Percentiles rank a stretch among this genome's conserved stretches.
Evolutionary conservation across 2,888 invertebrate genomes (phyloP).

Genomic region (Alloplasta piceator): DNA sequence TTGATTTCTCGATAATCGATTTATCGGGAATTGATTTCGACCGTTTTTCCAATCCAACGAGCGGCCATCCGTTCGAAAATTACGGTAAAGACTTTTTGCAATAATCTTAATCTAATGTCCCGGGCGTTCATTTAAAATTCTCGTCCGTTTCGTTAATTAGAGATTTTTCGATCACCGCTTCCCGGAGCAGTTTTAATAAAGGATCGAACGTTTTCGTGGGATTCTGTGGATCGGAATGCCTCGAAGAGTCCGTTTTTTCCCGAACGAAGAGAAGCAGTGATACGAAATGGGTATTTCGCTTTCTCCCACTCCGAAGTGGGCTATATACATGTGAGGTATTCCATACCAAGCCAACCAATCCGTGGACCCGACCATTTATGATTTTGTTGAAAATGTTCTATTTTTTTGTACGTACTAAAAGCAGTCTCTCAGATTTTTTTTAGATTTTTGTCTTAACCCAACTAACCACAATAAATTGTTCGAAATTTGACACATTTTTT

Average conservation of each 20-base stretch:
- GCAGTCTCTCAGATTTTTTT: too few species aligned
- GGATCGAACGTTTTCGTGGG: slow-evolving; percentile 58
- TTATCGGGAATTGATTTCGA: neutral
- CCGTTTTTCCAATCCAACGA: neutral
- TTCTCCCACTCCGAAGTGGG: slow-evolving; percentile 18
- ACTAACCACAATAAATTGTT: too few species aligned
- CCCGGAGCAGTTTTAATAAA: slow-evolving; percentile 53
- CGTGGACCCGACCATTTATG: too few species aligned
- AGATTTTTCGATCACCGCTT: slow-evolving; percentile 47
- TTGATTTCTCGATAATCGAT: neutral
- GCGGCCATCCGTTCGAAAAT: neutral
- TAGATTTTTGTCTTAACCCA: too few species aligned
- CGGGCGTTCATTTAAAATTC: slow-evolving; percentile 13
- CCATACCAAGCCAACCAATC: too few species aligned
- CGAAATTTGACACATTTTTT: too few species aligned
- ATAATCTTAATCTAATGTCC: slow-evolving; percentile 37
- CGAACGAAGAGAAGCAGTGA: slow-evolving; percentile 35
- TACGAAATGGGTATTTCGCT: slow-evolving; percentile 20
- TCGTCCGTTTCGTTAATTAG: slow-evolving; percentile 51
- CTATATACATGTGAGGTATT: neutral
- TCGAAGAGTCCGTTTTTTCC: slow-evolving; percentile 48
- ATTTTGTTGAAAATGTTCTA: too few species aligned
- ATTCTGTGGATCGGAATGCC: slow-evolving; percentile 57
- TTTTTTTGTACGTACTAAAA: too few species aligned
- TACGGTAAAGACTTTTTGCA: slow-evolving; percentile 17